These are phyloP conservation scores for Chroicocephalus ridibundus DNA, from an alignment of 2,113 vertebrate species.

Conservation along the genomic window DNA sequence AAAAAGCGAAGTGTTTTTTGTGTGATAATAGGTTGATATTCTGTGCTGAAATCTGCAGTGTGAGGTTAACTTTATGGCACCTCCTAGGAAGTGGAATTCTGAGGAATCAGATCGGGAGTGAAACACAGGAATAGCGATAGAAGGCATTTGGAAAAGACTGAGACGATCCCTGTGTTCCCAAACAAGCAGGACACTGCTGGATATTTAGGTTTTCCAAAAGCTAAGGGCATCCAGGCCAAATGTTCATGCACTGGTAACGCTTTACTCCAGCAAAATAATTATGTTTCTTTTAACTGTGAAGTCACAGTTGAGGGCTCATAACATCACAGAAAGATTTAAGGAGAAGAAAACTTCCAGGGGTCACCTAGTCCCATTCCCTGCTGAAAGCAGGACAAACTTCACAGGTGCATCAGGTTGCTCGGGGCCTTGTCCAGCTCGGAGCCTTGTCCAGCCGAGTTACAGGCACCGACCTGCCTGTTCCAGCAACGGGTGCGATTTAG, in stretches of 20 bases:
- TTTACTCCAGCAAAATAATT: neutral
- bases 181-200: neutral
- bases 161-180: neutral
- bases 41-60: neutral
- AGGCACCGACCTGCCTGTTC: neutral
- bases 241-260: neutral
- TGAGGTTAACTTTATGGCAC: neutral
- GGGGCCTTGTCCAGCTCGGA: neutral
- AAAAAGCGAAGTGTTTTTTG: neutral
- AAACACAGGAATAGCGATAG: neutral
- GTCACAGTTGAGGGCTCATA: neutral
- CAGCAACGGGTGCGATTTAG: accelerated
- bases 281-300: neutral
- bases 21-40: neutral
- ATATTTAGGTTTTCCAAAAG: neutral
- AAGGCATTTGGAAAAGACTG: neutral
- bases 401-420: neutral
- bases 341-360: neutral
- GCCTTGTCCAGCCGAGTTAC: neutral
- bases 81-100: neutral
- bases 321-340: neutral
- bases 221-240: neutral
- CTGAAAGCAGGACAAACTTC: neutral
- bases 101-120: neutral
- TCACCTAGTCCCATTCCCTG: neutral